These are phyloP conservation scores for Chrysopilus asiliformis DNA, from an alignment of 2,888 invertebrate species.

Conservation along the genomic window DNA sequence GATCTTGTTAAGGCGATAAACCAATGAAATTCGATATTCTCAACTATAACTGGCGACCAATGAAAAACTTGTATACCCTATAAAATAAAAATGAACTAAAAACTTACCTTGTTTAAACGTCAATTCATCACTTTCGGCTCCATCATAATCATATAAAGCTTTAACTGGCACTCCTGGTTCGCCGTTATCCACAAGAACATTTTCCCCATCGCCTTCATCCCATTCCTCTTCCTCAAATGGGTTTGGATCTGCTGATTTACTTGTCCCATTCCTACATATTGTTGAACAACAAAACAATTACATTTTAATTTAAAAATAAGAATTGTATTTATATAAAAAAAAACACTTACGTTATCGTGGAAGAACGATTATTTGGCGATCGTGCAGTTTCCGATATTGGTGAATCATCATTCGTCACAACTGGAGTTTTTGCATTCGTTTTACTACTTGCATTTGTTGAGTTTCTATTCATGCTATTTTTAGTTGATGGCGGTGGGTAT, in stretches of 20 bases:
- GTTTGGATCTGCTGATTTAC: slow-evolving; percentile 57
- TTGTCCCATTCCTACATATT: slow-evolving; percentile 45
- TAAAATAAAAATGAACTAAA: too few relatives aligned
- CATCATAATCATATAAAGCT: slow-evolving; percentile 93
- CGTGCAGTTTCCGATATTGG: slow-evolving; percentile 27
- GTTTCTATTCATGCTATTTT: slow-evolving; percentile 39
- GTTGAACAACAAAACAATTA: slow-evolving; percentile 8
- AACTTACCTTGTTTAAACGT: slow-evolving; percentile 82
- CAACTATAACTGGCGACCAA: too few relatives aligned
- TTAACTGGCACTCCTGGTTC: slow-evolving; percentile 90
- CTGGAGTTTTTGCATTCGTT: slow-evolving; percentile 31
- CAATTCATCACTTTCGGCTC: slow-evolving; percentile 93
- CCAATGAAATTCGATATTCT: too few relatives aligned
- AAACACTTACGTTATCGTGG: slow-evolving; percentile 48
- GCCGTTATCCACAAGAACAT: slow-evolving; percentile 78
- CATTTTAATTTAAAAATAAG: not conserved
- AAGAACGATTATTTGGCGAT: slow-evolving; percentile 41
- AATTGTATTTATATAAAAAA: slow-evolving; percentile 4
- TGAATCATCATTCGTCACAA: slow-evolving; percentile 30
- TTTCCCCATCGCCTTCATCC: slow-evolving; percentile 61
- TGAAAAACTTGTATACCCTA: too few relatives aligned
- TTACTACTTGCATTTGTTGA: slow-evolving; percentile 37
- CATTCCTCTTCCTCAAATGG: slow-evolving; percentile 77
- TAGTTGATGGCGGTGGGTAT: slow-evolving; percentile 39
- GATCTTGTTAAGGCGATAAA: too few relatives aligned